phyloP scores from a whole-genome alignment of 2,113 vertebrate species.

The Petromus typicus region DNA sequence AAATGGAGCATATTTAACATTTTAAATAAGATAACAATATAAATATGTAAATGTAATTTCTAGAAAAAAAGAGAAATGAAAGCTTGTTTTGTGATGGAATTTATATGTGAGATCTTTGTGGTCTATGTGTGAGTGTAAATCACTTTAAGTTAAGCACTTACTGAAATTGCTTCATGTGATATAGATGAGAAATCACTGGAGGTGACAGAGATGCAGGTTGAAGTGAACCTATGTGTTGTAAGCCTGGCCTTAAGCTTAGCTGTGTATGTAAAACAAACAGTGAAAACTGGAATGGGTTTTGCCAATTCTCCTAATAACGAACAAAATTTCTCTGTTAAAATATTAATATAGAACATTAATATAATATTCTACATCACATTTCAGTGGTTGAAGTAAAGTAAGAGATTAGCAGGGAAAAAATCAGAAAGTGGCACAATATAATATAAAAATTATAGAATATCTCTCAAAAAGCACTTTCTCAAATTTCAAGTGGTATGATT shows the following conservation, averaged over 20 bases:
- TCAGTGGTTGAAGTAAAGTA: slow-evolving; percentile 51
- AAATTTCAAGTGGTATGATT: slow-evolving; percentile 23
- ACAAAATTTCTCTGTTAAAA: not conserved
- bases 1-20: not conserved
- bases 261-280: slow-evolving; percentile 26
- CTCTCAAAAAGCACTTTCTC: not conserved
- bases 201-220: slow-evolving; percentile 35
- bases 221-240: not conserved
- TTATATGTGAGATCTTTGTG: not conserved
- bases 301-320: not conserved
- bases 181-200: slow-evolving; percentile 49
- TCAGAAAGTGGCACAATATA: not conserved
- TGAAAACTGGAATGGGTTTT: not conserved
- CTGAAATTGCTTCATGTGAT: slow-evolving; percentile 62
- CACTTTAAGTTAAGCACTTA: slow-evolving; percentile 71
- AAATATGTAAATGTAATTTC: slow-evolving; percentile 9
- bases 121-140: slow-evolving; percentile 57
- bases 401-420: not conserved
- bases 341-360: not conserved
- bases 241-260: slow-evolving; percentile 2
- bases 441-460: slow-evolving; percentile 3
- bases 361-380: not conserved
- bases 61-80: not conserved
- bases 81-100: not conserved
- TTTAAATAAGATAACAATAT: not conserved